Evolutionary conservation across 2,113 vertebrate species (phyloP), one percentile per base, ranked within the genome.

Genomic region (Campylorhamphus procurvoides): DNA sequence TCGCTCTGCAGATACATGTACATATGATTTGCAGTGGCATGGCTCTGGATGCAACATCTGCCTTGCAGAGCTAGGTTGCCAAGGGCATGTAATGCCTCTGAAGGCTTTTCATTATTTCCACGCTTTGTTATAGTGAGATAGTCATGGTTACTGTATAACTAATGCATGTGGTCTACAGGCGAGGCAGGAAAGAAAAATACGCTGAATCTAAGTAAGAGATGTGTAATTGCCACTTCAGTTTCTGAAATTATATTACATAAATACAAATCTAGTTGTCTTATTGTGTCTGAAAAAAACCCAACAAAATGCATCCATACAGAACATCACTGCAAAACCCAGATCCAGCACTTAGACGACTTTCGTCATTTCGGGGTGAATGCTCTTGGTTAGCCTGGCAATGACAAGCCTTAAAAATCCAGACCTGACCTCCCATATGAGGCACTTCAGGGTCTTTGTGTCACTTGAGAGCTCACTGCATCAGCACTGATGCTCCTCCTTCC

Each of bases 401-500:
- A 68, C 1, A 4, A 87, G 64, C 59, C 60, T 84, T 86, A 76
- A 78, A 85, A 92, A 90, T 79, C 56, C 78, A 74, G 59, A 93
- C 50, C 50, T 91, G 84, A 85, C 68, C 39, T 93, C 62, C 75
- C 62, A 82, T 90, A 53, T 0, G 6, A 92, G 76, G 10, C 42
- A 24, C 29, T 84, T 93, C 6, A 29, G 80, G 49, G 78, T 87
- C 73, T 77, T 87, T 22, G 1, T 69, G n/a, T 79, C 46, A 35
- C 82, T 83, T 60, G 67, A 42, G 79, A 86, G 88, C 90, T 90
- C 49, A 53, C 80, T 94, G 94, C 92, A 95, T 93, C 96, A 82
- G 7, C 8, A 10, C 40, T 46, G 88, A 53, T 94, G 88, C 88
- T 96, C 83, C 83, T 96, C 83, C 90, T 96, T 94, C 79, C 79